These are phyloP conservation scores for Pitta sordida DNA, from an alignment of 2,113 vertebrate genomes.

Conservation along the genomic window DNA sequence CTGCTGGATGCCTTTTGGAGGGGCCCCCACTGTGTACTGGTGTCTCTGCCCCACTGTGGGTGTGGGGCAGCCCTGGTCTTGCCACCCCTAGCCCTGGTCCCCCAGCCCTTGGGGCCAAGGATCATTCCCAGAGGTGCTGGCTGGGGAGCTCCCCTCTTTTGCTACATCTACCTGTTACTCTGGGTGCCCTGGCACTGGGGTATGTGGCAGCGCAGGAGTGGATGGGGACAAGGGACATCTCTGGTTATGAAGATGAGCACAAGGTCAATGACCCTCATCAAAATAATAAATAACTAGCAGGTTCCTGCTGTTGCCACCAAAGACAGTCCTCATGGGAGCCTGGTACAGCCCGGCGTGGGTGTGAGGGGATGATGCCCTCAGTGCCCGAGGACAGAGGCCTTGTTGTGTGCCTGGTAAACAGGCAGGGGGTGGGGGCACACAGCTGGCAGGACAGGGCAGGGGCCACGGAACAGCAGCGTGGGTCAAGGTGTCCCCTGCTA, in stretches of 20 bases:
- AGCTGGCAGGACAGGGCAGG: not conserved
- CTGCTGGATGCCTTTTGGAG: fast-evolving
- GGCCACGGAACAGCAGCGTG: not conserved
- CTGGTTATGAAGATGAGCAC: not conserved
- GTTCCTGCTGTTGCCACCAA: not conserved
- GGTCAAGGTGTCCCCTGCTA: not conserved
- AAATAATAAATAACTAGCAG: not conserved
- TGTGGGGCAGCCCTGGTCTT: not conserved
- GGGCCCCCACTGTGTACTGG: fast-evolving
- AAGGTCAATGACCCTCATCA: not conserved
- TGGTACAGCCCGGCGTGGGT: not conserved
- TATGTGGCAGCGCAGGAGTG: not conserved
- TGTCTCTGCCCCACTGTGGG: not conserved
- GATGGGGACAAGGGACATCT: fast-evolving
- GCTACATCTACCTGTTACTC: not conserved
- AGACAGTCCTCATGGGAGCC: not conserved
- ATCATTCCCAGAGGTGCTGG: not conserved
- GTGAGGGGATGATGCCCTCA: not conserved
- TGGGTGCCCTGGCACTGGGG: not conserved
- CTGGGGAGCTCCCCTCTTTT: not conserved
- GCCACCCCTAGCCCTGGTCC: not conserved
- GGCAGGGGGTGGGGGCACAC: not conserved
- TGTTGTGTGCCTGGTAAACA: slow-evolving; percentile 57
- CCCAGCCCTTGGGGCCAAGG: not conserved
- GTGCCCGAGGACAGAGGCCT: not conserved